Percentiles rank a stretch among this genome's conserved stretches.
Conservation (phyloP, 2,888 invertebrate species). For the Villa cingulata region DNA sequence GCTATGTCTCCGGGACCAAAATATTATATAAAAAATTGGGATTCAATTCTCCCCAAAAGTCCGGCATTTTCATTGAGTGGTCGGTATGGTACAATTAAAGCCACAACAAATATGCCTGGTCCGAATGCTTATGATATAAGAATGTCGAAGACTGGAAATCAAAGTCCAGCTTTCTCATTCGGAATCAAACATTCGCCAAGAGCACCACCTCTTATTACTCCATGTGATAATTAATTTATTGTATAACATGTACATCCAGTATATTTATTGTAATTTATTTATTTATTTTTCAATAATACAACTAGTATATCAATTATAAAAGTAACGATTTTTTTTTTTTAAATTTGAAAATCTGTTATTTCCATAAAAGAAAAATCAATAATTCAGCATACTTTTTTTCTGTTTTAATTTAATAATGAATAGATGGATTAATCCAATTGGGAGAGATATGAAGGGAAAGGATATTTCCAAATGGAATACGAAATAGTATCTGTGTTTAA, state of each 20-base stretch:
- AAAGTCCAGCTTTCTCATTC: conserved; percentile 25
- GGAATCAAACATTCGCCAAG: conserved; percentile 26
- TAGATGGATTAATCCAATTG: too few relatives aligned
- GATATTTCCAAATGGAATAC: too few relatives aligned
- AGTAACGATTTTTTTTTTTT: too few relatives aligned
- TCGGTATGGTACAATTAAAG: conserved; percentile 2
- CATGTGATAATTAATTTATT: conserved; percentile 25
- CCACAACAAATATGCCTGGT: conserved; percentile 22
- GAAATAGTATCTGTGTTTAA: too few relatives aligned
- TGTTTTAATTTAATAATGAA: too few relatives aligned
- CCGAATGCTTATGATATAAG: conserved; percentile 27
- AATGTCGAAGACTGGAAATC: conserved; percentile 27
- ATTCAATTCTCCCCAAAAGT: conserved; percentile 18
- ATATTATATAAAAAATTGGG: conserved; percentile 23
- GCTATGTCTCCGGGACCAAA: conserved; percentile 28
- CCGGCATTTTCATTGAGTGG: conserved; percentile 26
- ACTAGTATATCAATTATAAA: too few relatives aligned
- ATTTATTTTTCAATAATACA: too few relatives aligned
- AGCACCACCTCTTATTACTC: conserved; percentile 31
- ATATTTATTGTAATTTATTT: too few relatives aligned
- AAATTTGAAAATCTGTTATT: too few relatives aligned
- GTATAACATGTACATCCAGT: background rate
- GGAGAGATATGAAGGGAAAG: too few relatives aligned
- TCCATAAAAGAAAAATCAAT: too few relatives aligned
- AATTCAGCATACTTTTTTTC: too few relatives aligned